phyloP scores from a whole-genome alignment of 2,888 invertebrate genomes.

The Macroteleia sp. region DNA sequence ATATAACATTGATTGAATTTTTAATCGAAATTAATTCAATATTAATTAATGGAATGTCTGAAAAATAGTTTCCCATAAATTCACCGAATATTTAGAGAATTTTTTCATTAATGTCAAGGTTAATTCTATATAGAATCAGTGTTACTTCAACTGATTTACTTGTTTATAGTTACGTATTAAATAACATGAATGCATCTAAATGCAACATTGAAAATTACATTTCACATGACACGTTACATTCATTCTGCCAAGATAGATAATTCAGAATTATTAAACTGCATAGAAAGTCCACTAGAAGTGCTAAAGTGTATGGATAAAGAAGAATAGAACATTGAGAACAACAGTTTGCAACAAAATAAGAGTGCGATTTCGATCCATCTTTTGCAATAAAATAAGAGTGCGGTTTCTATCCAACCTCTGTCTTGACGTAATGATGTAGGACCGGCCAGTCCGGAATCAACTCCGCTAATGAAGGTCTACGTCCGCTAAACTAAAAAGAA shows the following conservation, averaged over 20 bases:
- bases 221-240: slow-evolving; percentile 2
- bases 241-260: slow-evolving; percentile 3
- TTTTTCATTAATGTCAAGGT: no score
- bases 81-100: no score
- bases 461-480: slow-evolving; percentile 96
- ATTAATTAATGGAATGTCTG: no score
- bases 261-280: slow-evolving; percentile 5
- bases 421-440: slow-evolving; percentile 91
- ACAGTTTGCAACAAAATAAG: slow-evolving; percentile 29
- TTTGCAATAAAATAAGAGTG: no score
- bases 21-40: no score
- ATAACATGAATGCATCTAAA: no score
- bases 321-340: slow-evolving; percentile 1
- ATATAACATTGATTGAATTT: no score
- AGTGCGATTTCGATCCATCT: slow-evolving; percentile 40
- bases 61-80: no score
- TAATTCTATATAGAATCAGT: no score
- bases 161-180: no score
- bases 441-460: slow-evolving; percentile 98
- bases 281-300: slow-evolving; percentile 16
- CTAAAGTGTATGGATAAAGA: slow-evolving; percentile 19
- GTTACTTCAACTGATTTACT: no score
- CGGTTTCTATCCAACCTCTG: slow-evolving; percentile 90
- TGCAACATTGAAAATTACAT: no score
- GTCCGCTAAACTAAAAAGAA: slow-evolving; percentile 81